A percentile compares a stretch with the other conserved stretches of the same genome.
These are phyloP conservation scores for Brachionus asplanchnoidis DNA, from an alignment of 1,140 invertebrate genomes.

Conservation along the genomic window DNA sequence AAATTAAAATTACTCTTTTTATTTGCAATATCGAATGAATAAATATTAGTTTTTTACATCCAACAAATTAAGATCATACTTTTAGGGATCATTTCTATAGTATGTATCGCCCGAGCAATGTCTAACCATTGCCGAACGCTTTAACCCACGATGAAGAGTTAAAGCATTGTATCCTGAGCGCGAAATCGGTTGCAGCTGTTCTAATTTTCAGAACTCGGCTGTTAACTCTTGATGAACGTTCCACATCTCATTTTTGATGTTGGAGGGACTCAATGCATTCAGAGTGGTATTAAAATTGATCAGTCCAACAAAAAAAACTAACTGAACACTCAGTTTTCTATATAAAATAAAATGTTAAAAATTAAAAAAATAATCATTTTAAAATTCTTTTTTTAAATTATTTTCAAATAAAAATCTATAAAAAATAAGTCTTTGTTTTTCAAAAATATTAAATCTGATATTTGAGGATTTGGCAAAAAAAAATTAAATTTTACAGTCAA, in stretches of 20 bases:
- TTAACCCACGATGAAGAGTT: slow-evolving; percentile 29
- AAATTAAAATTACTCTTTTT: neutral
- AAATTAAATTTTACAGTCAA: neutral
- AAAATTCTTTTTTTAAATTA: too few species aligned
- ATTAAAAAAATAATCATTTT: too few species aligned
- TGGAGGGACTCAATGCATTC: slow-evolving; percentile 23
- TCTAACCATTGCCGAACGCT: slow-evolving; percentile 36
- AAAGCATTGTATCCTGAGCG: slow-evolving; percentile 29
- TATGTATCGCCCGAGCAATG: slow-evolving; percentile 36
- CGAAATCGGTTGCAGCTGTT: slow-evolving; percentile 10
- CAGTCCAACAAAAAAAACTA: neutral
- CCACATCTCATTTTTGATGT: neutral
- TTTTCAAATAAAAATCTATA: neutral
- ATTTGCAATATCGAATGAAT: neutral
- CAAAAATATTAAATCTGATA: neutral
- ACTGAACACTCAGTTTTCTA: too few species aligned
- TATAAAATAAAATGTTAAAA: too few species aligned
- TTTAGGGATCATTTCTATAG: slow-evolving; percentile 37
- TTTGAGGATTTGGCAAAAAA: neutral
- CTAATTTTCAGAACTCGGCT: neutral
- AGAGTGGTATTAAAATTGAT: slow-evolving; percentile 7
- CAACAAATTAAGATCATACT: slow-evolving; percentile 30
- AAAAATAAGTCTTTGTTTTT: too few species aligned
- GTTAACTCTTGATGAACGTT: slow-evolving; percentile 24
- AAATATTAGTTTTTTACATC: neutral